A percentile compares a stretch with the other conserved stretches of the same genome.
phyloP scores from a whole-genome alignment of 2,888 invertebrate species.

The Sphecodes monilicornis region DNA sequence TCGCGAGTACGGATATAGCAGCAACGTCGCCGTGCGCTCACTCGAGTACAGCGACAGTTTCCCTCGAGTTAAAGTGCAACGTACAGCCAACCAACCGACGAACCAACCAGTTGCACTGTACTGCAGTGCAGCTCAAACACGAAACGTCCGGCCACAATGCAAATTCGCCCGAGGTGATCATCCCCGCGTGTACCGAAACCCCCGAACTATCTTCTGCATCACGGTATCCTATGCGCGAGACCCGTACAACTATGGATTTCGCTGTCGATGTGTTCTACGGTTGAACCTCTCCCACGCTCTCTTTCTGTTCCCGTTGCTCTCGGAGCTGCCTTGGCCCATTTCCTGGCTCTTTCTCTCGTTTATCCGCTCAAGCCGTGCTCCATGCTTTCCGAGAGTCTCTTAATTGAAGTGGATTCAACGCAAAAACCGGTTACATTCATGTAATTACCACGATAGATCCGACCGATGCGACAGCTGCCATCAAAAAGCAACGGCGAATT shows the following conservation, averaged over 20 bases:
- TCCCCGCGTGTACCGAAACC: slow-evolving; percentile 50
- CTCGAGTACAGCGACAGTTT: slow-evolving; percentile 51
- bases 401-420: slow-evolving; percentile 38
- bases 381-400: slow-evolving; percentile 33
- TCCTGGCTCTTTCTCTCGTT: slow-evolving; percentile 22
- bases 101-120: slow-evolving; percentile 24
- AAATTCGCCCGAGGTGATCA: slow-evolving; percentile 71
- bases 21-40: background rate
- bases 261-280: slow-evolving; percentile 21
- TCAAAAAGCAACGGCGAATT: background rate
- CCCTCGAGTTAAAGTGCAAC: slow-evolving; percentile 58
- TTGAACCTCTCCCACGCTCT: background rate
- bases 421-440: slow-evolving; percentile 34
- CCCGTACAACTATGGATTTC: slow-evolving; percentile 39
- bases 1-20: background rate
- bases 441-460: slow-evolving; percentile 21
- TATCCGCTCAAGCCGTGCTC: slow-evolving; percentile 18
- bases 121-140: slow-evolving; percentile 65
- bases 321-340: slow-evolving; percentile 12
- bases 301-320: background rate
- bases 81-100: slow-evolving; percentile 44
- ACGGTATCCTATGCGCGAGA: slow-evolving; percentile 29
- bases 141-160: slow-evolving; percentile 74
- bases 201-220: slow-evolving; percentile 55
- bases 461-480: background rate